A percentile compares a stretch with the other conserved stretches of the same genome.
Evolutionary conservation across 2,797 vertebrate genomes (phyloP).

Genomic region (Eulemur albifrons): DNA sequence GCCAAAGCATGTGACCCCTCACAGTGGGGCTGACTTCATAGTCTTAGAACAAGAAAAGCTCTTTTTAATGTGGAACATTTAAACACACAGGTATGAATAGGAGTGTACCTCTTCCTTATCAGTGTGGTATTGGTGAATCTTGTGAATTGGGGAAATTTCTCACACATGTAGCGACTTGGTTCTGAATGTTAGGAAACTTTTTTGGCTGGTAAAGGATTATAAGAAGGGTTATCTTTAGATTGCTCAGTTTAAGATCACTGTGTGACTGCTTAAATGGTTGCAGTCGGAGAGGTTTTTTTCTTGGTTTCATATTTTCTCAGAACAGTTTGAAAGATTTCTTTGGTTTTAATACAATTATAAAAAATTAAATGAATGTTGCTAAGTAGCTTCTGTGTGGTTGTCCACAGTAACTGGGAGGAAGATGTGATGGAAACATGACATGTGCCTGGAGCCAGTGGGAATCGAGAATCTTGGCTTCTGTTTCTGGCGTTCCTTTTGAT

Average conservation of each 20-base stretch:
- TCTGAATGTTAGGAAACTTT: slow-evolving; percentile 36
- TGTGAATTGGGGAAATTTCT: background rate
- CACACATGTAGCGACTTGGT: background rate
- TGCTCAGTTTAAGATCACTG: background rate
- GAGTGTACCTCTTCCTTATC: background rate
- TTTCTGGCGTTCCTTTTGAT: slow-evolving; percentile 49
- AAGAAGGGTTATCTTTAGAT: background rate
- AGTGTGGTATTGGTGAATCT: background rate
- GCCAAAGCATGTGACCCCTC: background rate
- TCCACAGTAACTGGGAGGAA: background rate
- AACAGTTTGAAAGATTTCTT: slow-evolving; percentile 36
- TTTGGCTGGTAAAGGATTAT: background rate
- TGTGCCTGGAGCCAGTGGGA: slow-evolving; percentile 27
- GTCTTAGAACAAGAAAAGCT: background rate
- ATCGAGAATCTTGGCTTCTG: slow-evolving; percentile 38
- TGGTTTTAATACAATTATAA: slow-evolving; percentile 4
- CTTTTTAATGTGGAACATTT: background rate
- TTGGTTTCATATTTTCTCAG: slow-evolving; percentile 18
- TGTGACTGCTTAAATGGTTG: background rate
- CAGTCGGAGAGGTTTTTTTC: background rate
- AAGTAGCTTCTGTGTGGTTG: background rate
- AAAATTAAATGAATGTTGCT: background rate
- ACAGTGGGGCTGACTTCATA: background rate
- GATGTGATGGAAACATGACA: background rate
- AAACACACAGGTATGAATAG: background rate